Conservation (phyloP, 2,888 invertebrate species). For the Hydroisotoma schaefferi region DNA sequence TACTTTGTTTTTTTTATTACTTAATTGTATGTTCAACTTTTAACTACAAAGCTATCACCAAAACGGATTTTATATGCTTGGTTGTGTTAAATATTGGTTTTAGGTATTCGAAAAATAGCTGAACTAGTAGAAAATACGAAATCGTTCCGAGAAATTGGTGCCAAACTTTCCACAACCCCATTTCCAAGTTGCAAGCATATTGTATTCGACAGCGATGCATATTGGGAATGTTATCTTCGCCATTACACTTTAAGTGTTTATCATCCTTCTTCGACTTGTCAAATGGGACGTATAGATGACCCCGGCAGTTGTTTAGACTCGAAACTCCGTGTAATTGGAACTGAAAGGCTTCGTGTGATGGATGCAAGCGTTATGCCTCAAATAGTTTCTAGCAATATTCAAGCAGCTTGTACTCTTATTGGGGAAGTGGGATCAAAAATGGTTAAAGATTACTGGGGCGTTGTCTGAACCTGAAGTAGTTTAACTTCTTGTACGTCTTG, state of each 20-base stretch:
- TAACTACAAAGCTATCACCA: too few species aligned
- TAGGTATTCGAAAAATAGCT: conserved; percentile 18
- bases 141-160: conserved; percentile 32
- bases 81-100: not conserved
- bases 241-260: conserved; percentile 25
- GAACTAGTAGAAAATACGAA: conserved; percentile 38
- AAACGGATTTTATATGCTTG: too few species aligned
- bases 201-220: conserved; percentile 33
- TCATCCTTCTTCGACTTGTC: conserved; percentile 24
- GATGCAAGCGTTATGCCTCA: conserved; percentile 19
- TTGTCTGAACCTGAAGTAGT: too few species aligned
- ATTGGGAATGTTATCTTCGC: conserved; percentile 42
- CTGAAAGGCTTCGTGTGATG: conserved; percentile 28
- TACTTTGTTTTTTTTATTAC: too few species aligned
- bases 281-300: conserved; percentile 21
- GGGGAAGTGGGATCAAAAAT: conserved; percentile 41
- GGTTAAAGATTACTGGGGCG: conserved; percentile 38
- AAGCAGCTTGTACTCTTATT: conserved; percentile 40
- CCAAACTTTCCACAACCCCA: conserved; percentile 30
- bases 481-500: too few species aligned
- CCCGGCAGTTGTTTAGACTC: conserved; percentile 30
- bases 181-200: conserved; percentile 39
- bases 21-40: too few species aligned
- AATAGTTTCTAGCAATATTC: not conserved
- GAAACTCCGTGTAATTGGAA: conserved; percentile 28